phyloP scores from a whole-genome alignment of 2,113 vertebrate species.

The Trematocara macrostoma region DNA sequence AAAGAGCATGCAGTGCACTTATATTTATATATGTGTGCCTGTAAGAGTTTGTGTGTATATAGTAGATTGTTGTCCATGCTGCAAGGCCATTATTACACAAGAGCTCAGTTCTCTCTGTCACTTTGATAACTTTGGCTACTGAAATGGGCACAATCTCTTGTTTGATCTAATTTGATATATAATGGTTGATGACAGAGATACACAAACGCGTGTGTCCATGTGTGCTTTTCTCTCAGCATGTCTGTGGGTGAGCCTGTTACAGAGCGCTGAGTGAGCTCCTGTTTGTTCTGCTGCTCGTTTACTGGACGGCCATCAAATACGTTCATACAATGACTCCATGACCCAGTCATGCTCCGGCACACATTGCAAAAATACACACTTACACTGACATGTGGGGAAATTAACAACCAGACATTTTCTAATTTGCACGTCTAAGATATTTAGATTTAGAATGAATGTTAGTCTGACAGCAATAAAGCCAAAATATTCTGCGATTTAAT shows the following conservation, averaged over 20 bases:
- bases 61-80: background rate
- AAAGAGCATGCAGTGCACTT: background rate
- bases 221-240: background rate
- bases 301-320: background rate
- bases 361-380: background rate
- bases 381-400: background rate
- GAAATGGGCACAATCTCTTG: background rate
- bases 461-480: background rate
- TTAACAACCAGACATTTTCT: background rate
- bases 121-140: background rate
- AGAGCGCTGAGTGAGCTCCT: background rate
- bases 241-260: background rate
- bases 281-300: background rate
- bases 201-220: background rate
- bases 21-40: background rate
- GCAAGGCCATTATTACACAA: constrained; percentile 17
- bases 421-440: background rate
- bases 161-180: constrained; percentile 59
- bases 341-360: background rate
- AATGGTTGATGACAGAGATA: constrained; percentile 44
- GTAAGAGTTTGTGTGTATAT: background rate
- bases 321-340: background rate
- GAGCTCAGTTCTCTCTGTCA: constrained; percentile 8
- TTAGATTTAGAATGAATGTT: background rate
- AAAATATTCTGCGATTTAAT: background rate